Conservation (phyloP, 2,113 vertebrate species). For the Pygoscelis antarcticus region DNA sequence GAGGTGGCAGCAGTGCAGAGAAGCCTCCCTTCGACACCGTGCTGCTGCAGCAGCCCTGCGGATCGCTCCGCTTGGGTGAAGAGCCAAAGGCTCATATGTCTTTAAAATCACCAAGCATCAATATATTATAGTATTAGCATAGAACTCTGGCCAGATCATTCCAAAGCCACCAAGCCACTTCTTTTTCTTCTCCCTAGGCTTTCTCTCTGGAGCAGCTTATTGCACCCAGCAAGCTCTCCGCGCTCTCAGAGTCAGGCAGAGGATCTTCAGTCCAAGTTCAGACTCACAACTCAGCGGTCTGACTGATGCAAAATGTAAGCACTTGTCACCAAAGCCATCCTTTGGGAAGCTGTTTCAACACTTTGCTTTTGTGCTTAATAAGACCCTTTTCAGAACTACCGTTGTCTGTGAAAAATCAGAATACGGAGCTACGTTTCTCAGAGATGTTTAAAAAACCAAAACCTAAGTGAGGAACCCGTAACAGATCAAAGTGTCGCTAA, state of each 20-base stretch:
- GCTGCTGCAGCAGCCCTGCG: background rate
- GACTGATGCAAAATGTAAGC: background rate
- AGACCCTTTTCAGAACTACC: background rate
- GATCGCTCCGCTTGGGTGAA: background rate
- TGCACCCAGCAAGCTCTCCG: background rate
- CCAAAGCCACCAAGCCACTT: background rate
- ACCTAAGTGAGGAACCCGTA: background rate
- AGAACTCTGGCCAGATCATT: background rate
- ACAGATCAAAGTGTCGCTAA: background rate
- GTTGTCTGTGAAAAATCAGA: background rate
- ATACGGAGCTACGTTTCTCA: background rate
- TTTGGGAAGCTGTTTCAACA: background rate
- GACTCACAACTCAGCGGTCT: rapidly evolving
- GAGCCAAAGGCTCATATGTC: background rate
- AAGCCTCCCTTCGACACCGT: rapidly evolving
- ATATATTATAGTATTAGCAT: background rate
- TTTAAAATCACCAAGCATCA: background rate
- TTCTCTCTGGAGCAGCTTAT: background rate
- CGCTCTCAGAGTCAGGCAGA: background rate
- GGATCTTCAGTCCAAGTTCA: background rate
- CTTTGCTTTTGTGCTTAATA: background rate
- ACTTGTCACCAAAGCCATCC: background rate
- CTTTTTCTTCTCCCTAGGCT: background rate
- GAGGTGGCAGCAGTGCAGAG: background rate
- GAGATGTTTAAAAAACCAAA: background rate